phyloP scores from a whole-genome alignment of 2,797 vertebrate genomes.

The Tragopan temminckii region DNA sequence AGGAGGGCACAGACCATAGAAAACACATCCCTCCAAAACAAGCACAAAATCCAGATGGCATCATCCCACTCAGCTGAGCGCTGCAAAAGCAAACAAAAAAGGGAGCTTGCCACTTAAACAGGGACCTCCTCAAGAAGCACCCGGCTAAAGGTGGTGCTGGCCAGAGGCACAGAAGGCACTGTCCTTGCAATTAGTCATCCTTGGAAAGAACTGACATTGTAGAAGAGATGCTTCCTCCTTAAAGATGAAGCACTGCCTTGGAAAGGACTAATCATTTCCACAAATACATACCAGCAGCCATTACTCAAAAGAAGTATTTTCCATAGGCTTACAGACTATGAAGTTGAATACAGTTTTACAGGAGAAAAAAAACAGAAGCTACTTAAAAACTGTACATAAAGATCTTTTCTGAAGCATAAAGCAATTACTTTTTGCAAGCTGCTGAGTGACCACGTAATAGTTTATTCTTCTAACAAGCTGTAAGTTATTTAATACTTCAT shows the following conservation, averaged over 20 bases:
- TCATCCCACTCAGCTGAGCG: background rate
- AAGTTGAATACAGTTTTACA: slow-evolving; percentile 49
- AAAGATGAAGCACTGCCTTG: slow-evolving; percentile 5
- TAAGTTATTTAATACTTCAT: slow-evolving; percentile 41
- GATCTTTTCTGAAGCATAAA: background rate
- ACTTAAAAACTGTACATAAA: background rate
- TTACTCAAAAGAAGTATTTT: slow-evolving; percentile 29
- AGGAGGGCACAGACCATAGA: background rate
- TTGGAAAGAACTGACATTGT: background rate
- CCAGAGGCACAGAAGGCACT: background rate
- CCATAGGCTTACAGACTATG: slow-evolving; percentile 34
- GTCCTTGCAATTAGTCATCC: background rate
- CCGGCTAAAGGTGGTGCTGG: background rate
- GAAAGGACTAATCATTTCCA: background rate
- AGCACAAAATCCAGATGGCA: background rate
- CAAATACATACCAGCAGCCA: slow-evolving; percentile 28
- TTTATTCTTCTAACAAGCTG: slow-evolving; percentile 9
- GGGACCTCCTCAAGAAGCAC: background rate
- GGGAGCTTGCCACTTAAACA: background rate
- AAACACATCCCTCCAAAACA: background rate
- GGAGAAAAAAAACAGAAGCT: slow-evolving; percentile 53
- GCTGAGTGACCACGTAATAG: background rate
- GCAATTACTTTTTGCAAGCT: slow-evolving; percentile 16
- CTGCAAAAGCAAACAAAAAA: background rate
- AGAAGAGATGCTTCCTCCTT: slow-evolving; percentile 2